Evolutionary conservation across 1,140 invertebrate genomes (phyloP).

Genomic region (Sminthurinus signatus): DNA sequence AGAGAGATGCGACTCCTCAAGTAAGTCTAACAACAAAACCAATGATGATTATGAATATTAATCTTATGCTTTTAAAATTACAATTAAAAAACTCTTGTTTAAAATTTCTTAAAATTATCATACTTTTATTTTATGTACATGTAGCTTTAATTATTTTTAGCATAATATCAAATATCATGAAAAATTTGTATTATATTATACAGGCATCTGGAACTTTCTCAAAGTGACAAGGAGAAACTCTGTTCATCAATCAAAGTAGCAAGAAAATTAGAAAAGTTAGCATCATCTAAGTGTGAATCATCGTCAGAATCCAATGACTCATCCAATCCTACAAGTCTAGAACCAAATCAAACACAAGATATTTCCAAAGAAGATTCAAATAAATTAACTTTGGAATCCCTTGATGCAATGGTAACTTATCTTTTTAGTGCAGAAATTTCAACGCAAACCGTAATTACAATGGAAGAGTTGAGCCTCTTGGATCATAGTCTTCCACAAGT

Average conservation of each 20-base stretch:
- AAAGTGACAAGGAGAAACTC: conserved; percentile 85
- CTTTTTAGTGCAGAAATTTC: conserved; percentile 6
- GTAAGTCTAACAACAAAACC: conserved; percentile 48
- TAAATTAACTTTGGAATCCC: conserved; percentile 6
- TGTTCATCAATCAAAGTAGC: conserved; percentile 89
- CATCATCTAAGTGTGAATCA: conserved; percentile 56
- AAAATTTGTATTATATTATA: neutral
- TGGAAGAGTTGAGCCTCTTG: neutral
- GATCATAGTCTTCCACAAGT: no score
- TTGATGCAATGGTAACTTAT: conserved; percentile 22
- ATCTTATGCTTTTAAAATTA: no score
- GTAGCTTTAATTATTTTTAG: no score
- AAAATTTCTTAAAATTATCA: no score
- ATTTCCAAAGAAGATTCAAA: neutral
- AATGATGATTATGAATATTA: no score
- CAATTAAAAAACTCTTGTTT: no score
- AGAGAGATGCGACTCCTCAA: conserved; percentile 81
- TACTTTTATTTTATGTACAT: no score
- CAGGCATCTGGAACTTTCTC: conserved; percentile 82
- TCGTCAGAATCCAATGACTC: conserved; percentile 13
- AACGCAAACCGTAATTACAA: conserved; percentile 16
- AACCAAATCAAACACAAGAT: neutral
- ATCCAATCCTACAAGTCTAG: conserved; percentile 21
- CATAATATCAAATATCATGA: no score
- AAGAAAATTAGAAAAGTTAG: conserved; percentile 79